Percentiles rank a stretch among this genome's conserved stretches.
phyloP scores from a whole-genome alignment of 2,797 vertebrate species.

The Enteromius argenteus region DNA sequence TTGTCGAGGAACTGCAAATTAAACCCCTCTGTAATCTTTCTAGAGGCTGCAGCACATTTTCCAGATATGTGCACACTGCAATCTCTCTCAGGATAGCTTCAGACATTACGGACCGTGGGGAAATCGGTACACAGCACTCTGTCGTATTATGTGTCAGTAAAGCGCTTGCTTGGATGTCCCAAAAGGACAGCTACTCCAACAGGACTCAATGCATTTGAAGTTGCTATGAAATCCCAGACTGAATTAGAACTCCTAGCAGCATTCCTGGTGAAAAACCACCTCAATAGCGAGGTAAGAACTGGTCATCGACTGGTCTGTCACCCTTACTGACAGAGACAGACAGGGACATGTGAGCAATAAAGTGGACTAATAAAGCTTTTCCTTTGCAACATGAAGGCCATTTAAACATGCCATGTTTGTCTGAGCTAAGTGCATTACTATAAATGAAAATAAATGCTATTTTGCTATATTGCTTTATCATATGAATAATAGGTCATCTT shows the following conservation, averaged over 20 bases:
- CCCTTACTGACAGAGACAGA: constrained; percentile 6
- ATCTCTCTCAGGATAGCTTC: constrained; percentile 11
- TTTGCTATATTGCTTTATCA: neutral
- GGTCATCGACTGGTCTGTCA: neutral
- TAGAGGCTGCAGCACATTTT: constrained; percentile 18
- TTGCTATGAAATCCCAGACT: constrained; percentile 52
- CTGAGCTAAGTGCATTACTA: neutral
- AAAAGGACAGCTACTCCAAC: constrained; percentile 18
- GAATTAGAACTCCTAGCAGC: constrained; percentile 51
- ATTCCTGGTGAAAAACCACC: constrained; percentile 53
- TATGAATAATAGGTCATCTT: no score
- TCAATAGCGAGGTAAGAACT: constrained; percentile 45
- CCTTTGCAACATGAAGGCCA: neutral
- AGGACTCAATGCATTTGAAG: constrained; percentile 48
- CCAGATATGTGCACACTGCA: constrained; percentile 10
- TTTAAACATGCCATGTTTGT: neutral
- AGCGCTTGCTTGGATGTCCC: constrained; percentile 5
- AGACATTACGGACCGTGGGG: constrained; percentile 4
- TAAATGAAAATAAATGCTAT: neutral
- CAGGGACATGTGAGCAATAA: constrained; percentile 4
- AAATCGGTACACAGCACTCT: constrained; percentile 31
- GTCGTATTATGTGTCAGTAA: constrained; percentile 36
- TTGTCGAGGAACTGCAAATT: neutral
- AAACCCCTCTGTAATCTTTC: constrained; percentile 34
- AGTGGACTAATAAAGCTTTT: neutral